phyloP scores from a whole-genome alignment of 2,888 invertebrate genomes.

The Asteroscopus sphinx region DNA sequence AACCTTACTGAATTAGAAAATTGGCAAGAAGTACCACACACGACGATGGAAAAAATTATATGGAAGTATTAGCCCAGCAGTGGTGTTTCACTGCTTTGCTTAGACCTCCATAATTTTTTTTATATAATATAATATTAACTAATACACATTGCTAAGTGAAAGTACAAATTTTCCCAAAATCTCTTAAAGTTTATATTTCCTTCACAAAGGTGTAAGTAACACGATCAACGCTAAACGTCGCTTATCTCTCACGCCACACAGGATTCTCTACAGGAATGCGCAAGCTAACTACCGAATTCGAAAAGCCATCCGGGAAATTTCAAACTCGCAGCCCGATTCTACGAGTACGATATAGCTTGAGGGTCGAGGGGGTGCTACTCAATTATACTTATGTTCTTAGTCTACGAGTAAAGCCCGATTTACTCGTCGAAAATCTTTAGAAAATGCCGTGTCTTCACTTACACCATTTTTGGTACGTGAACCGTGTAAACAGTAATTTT shows the following conservation, averaged over 20 bases:
- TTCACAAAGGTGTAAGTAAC: slow-evolving; percentile 19
- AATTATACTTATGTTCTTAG: slow-evolving; percentile 25
- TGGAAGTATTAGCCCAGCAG: too few species aligned
- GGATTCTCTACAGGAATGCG: slow-evolving; percentile 56
- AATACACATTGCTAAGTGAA: too few species aligned
- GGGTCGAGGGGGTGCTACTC: slow-evolving; percentile 19
- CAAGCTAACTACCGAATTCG: slow-evolving; percentile 63
- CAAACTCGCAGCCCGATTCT: slow-evolving; percentile 41
- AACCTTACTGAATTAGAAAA: too few species aligned
- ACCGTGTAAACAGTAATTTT: slow-evolving; percentile 2
- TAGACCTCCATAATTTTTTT: too few species aligned
- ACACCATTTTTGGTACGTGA: too few species aligned
- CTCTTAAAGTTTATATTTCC: slow-evolving; percentile 12
- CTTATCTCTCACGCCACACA: slow-evolving; percentile 44
- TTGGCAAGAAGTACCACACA: too few species aligned
- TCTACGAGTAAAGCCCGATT: not conserved
- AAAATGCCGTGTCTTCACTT: too few species aligned
- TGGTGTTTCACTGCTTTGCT: too few species aligned
- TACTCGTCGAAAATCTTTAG: too few species aligned
- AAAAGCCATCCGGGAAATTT: slow-evolving; percentile 61
- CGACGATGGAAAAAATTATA: too few species aligned
- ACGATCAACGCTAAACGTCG: slow-evolving; percentile 31
- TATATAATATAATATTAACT: too few species aligned
- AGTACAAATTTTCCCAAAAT: not conserved
- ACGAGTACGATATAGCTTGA: slow-evolving; percentile 18